Evolutionary conservation across 2,888 invertebrate genomes (phyloP), one percentile per base, ranked within the genome.

Genomic region (Bugula neritina): DNA sequence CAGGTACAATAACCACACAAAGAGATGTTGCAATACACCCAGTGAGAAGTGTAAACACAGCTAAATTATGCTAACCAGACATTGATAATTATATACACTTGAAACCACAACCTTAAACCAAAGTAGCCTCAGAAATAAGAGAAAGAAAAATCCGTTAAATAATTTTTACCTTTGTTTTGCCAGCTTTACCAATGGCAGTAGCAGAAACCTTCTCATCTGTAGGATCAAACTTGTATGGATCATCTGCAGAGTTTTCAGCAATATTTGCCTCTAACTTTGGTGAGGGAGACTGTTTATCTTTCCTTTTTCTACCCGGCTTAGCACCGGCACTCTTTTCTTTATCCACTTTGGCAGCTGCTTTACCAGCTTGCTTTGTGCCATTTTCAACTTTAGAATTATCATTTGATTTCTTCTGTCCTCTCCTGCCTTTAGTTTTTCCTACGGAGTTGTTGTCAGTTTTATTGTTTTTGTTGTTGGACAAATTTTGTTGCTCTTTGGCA

Each of bases 281-380:
- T 2, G 31, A 5, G 3, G 63, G 63, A 3, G 63, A 63, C 31
- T 63, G 63, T 63, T 63, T 63, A 13, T 63, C 63, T n/a, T 63
- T 63, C 31, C 31, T 63, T 31, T 63, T 63, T 63, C 63, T 63
- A 63, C 63, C 63, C 10, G 63, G 63, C 31, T 63, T 63, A 13
- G 25, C 63, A 31, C 13, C 63, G 3, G 63, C 13, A 13, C 5
- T 10, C 31, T 63, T 63, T 27, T 63, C 63, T 63, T 31, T 63
- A 25, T 63, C 63, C 3, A 31, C 17, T 5, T 63, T 63, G 5
- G 17, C 34, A n/a, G n/a, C n/a, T 5, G 63, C 17, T 63, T 34
- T 63, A 25, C 63, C 63, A 29, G 63, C 31, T 29, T 13, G 17
- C n/a, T 63, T 63, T 31, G 29, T 5, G 5, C 29, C 34, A 17